Conservation (phyloP, 2,888 invertebrate genomes). For the Teleiodes luculella region DNA sequence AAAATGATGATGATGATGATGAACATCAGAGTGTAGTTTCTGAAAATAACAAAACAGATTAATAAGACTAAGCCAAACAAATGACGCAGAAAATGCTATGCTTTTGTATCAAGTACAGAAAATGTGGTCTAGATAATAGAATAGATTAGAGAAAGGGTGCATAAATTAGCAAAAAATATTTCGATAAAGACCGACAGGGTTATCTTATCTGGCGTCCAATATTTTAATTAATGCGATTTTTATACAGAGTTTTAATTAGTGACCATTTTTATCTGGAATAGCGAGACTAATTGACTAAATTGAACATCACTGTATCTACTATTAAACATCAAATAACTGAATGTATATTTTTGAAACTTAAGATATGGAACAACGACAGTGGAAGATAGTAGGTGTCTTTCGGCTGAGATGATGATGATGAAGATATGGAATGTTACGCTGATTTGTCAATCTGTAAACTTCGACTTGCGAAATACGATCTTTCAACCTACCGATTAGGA, state of each 20-base stretch:
- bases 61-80: not conserved
- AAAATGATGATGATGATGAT: too few species aligned
- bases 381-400: too few species aligned
- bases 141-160: slow-evolving; percentile 63
- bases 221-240: slow-evolving; percentile 40
- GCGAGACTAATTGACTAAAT: not conserved
- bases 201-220: slow-evolving; percentile 47
- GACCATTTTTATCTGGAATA: not conserved
- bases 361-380: too few species aligned
- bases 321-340: too few species aligned
- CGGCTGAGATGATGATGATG: too few species aligned
- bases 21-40: too few species aligned
- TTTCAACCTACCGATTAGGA: too few species aligned
- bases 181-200: slow-evolving; percentile 47
- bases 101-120: slow-evolving; percentile 32
- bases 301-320: too few species aligned
- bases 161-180: slow-evolving; percentile 71
- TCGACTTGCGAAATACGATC: too few species aligned
- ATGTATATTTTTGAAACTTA: not conserved
- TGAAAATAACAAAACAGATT: too few species aligned
- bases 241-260: slow-evolving; percentile 5
- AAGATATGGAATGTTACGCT: too few species aligned
- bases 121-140: slow-evolving; percentile 60
- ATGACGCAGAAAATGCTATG: not conserved
- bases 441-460: too few species aligned